Percentiles rank a stretch among this genome's conserved stretches.
Evolutionary conservation across 2,888 invertebrate species (phyloP).

Genomic region (Toxonevra muliebris): DNA sequence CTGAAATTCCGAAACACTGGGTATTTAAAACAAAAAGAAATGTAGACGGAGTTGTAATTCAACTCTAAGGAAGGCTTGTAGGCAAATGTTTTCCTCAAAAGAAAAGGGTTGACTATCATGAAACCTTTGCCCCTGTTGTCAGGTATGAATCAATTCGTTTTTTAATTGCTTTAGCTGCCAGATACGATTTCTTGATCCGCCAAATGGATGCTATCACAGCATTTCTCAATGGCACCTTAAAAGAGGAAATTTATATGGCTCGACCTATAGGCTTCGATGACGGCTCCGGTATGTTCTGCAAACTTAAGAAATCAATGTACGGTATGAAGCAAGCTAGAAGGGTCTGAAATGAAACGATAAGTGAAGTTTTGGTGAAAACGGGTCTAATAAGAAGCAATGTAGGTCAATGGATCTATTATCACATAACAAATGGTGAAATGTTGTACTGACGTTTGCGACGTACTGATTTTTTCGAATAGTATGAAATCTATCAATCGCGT

Average conservation of each 20-base stretch:
- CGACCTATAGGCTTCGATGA: slow-evolving; percentile 9
- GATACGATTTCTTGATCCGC: slow-evolving; percentile 10
- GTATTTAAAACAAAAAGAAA: slow-evolving; percentile 7
- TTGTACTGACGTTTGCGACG: too few species aligned
- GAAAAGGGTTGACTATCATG: too few species aligned
- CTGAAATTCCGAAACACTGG: neutral
- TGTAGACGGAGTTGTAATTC: neutral
- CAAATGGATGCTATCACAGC: too few species aligned
- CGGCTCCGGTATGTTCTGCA: neutral
- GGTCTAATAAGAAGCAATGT: too few species aligned
- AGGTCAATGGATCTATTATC: too few species aligned
- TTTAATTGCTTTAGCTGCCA: neutral
- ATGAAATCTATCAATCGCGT: too few species aligned
- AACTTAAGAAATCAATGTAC: slow-evolving; percentile 21
- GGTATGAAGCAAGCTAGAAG: slow-evolving; percentile 36
- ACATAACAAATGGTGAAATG: too few species aligned
- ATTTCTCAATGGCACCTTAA: slow-evolving; percentile 11
- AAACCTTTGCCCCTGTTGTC: too few species aligned
- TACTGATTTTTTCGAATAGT: too few species aligned
- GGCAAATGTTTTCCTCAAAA: slow-evolving; percentile 9
- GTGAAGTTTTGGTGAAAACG: too few species aligned
- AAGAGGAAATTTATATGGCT: slow-evolving; percentile 11
- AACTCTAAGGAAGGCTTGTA: neutral
- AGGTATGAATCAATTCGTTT: neutral
- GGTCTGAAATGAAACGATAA: too few species aligned